phyloP scores from a whole-genome alignment of 2,797 vertebrate species.

The Scomberomorus guttatus region DNA sequence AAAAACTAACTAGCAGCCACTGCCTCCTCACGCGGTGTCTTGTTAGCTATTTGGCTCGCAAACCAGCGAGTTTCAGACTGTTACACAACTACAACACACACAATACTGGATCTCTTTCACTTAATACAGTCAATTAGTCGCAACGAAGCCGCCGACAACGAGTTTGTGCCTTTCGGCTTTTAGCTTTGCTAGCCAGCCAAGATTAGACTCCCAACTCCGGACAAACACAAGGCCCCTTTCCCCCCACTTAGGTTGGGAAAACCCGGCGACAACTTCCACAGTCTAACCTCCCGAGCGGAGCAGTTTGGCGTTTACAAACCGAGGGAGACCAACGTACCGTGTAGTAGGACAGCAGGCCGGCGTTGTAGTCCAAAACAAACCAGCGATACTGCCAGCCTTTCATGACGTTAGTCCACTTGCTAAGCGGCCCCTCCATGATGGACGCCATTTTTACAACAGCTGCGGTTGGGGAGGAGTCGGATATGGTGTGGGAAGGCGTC shows the following conservation, averaged over 20 bases:
- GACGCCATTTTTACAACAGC: slow-evolving; percentile 95
- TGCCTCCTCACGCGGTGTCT: slow-evolving; percentile 15
- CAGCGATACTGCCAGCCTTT: slow-evolving; percentile 99
- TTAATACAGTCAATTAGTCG: background rate
- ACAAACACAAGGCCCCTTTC: slow-evolving; percentile 76
- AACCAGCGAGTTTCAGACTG: background rate
- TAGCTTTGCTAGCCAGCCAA: slow-evolving; percentile 47
- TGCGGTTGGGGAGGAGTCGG: slow-evolving; percentile 75
- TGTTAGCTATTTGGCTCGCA: slow-evolving; percentile 12
- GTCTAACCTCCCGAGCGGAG: accelerated
- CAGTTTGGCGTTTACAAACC: background rate
- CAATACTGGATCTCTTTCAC: accelerated
- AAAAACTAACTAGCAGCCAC: slow-evolving; percentile 9
- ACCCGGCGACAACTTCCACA: slow-evolving; percentile 44
- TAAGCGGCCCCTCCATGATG: slow-evolving; percentile 98
- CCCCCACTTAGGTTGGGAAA: slow-evolving; percentile 39
- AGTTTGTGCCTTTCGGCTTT: background rate
- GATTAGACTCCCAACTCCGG: slow-evolving; percentile 80
- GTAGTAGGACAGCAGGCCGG: slow-evolving; percentile 96
- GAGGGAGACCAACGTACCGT: slow-evolving; percentile 86
- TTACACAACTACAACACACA: background rate
- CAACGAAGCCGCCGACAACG: background rate
- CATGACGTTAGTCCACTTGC: slow-evolving; percentile 99
- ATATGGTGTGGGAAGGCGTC: slow-evolving; percentile 58
- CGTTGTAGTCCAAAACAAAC: slow-evolving; percentile 98